A percentile compares a stretch with the other conserved stretches of the same genome.
Conservation (phyloP, 2,888 invertebrate genomes). For the Philhelius pedissequus region DNA sequence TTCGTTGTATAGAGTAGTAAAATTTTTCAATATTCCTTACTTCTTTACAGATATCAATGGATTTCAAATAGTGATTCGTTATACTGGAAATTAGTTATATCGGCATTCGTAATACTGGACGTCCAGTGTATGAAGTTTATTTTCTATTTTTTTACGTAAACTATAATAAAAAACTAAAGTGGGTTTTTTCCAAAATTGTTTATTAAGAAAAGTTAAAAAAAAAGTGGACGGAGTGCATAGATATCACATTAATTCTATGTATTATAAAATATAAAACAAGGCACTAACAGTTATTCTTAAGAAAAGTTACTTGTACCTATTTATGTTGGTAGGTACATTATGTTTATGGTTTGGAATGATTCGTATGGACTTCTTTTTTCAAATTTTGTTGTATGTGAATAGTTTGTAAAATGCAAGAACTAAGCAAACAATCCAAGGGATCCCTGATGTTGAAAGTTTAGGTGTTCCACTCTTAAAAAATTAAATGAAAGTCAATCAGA, state of each 20-base stretch:
- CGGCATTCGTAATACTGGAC: too few relatives aligned
- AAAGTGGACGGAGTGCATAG: slow-evolving; percentile 29
- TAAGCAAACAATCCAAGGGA: background rate
- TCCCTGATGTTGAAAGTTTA: background rate
- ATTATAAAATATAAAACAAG: slow-evolving; percentile 7
- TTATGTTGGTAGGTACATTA: slow-evolving; percentile 12
- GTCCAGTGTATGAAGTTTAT: too few relatives aligned
- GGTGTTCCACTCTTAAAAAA: slow-evolving; percentile 45
- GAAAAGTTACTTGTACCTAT: slow-evolving; percentile 25
- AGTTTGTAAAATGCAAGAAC: background rate
- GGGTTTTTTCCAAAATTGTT: too few relatives aligned
- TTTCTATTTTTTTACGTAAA: too few relatives aligned
- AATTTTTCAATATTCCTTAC: too few relatives aligned
- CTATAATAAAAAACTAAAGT: too few relatives aligned
- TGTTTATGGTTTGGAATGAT: background rate
- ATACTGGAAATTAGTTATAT: too few relatives aligned
- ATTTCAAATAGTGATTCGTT: too few relatives aligned
- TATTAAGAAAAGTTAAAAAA: background rate
- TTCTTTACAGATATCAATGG: too few relatives aligned
- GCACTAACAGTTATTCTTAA: slow-evolving; percentile 31
- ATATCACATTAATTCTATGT: background rate
- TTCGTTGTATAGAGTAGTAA: too few relatives aligned
- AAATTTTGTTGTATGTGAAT: background rate
- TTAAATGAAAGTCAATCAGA: background rate
- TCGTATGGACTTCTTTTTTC: background rate